Evolutionary conservation across 2,113 vertebrate genomes (phyloP), one percentile per base, ranked within the genome.

Genomic region (Hippocampus guttulatus): DNA sequence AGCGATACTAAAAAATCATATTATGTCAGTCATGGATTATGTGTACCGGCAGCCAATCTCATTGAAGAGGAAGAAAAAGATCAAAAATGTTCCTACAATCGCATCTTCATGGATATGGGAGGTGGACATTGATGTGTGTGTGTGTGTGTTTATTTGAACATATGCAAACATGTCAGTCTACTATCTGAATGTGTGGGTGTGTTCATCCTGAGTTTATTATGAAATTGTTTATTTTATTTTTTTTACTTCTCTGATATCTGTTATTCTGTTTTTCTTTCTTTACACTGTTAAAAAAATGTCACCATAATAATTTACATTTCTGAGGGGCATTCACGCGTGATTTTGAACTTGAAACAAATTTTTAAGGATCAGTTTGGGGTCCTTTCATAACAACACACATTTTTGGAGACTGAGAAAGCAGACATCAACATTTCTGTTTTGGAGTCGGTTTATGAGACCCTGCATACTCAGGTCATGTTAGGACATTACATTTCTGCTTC

Each of bases 1-100:
- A 78, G 89, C 91, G 89, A 92, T 92, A 92, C 90, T 82, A 91
- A 85, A 85, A 92, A 91, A 92, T 92, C 91, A 90, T 89, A 91
- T 91, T 92, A 90, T 81, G 86, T 71, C 87, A 87, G 91, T 91
- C 91, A 92, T 90, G 91, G 90, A 90, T 91, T 90, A 90, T 79
- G 81, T 78, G 81, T 75, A 79, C 81, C 77, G 82, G 87, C 81
- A 85, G 85, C 73, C 63, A 79, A 83, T 87, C 70, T 85, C 71
- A 75, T 81, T 64, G 71, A 84, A n/a, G 9, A 84, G 85, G 86
- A 83, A 76, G 84, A 75, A 75, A 84, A 85, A 89, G 83, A 90
- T 92, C 87, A 92, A 92, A 91, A 81, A 89, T 82, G 81, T 88
- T 84, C 83, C 74, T 63, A 84, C 87, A 82, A 88, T 91, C 85